Evolutionary conservation across 23 tunicate species (phyloP).

Genomic region (Ciona savignyi): DNA sequence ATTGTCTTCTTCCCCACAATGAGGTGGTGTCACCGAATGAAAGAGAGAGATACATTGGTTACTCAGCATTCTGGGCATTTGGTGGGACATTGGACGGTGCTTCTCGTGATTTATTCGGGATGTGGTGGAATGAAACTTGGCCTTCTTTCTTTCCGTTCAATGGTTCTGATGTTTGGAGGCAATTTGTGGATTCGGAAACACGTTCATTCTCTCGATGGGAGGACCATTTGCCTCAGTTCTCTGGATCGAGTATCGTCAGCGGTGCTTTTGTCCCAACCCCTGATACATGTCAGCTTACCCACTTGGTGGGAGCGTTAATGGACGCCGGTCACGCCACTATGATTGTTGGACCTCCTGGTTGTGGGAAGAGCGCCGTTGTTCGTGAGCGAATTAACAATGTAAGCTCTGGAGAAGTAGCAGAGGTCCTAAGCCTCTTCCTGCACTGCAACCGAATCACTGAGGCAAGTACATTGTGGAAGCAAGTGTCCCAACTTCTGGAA

Average conservation of each 20-base stretch:
- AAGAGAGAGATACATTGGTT: slow-evolving; percentile 59
- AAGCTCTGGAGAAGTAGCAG: slow-evolving; percentile 84
- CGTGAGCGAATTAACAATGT: slow-evolving; percentile 80
- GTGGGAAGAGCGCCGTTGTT: slow-evolving; percentile 83
- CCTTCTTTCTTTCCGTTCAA: slow-evolving; percentile 51
- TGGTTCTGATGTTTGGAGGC: slow-evolving; percentile 53
- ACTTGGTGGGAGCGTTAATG: slow-evolving; percentile 51
- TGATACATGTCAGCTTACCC: slow-evolving; percentile 58
- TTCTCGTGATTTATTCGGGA: slow-evolving; percentile 39
- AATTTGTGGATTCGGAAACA: slow-evolving; percentile 62
- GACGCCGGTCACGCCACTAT: slow-evolving; percentile 71
- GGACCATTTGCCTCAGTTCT: slow-evolving; percentile 76
- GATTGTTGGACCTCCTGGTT: slow-evolving; percentile 70
- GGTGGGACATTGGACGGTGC: slow-evolving; percentile 80
- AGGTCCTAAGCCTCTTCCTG: slow-evolving; percentile 55
- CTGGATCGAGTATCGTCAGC: slow-evolving; percentile 42
- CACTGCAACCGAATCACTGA: slow-evolving; percentile 78
- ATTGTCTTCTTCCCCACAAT: slow-evolving; percentile 44
- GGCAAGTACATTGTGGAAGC: slow-evolving; percentile 59
- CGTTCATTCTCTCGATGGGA: slow-evolving; percentile 66
- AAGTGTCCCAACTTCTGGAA: slow-evolving; percentile 56
- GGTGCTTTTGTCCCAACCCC: slow-evolving; percentile 82
- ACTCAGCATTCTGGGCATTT: slow-evolving; percentile 86
- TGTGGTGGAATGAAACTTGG: slow-evolving; percentile 86
- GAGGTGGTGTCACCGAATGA: slow-evolving; percentile 29